These are phyloP conservation scores for Leptinotarsa defecta DNA, from an alignment of 1,140 invertebrate genomes.

Conservation along the genomic window DNA sequence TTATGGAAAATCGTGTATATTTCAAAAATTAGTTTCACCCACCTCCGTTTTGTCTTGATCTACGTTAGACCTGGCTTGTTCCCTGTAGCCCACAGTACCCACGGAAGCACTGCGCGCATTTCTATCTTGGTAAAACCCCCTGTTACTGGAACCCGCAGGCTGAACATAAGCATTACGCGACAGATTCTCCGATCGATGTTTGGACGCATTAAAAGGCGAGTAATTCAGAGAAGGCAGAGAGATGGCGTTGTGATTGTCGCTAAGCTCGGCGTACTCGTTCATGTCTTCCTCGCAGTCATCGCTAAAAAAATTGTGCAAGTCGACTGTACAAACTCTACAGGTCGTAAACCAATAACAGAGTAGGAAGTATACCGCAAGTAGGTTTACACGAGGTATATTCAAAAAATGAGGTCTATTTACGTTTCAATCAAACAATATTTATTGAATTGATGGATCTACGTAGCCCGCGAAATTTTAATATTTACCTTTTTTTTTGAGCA, in stretches of 20 bases:
- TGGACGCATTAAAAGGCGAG: conserved; percentile 26
- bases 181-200: conserved; percentile 7
- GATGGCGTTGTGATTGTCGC: conserved; percentile 35
- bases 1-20: too few relatives aligned
- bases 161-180: background rate
- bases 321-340: too few relatives aligned
- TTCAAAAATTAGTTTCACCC: background rate
- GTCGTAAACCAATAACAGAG: too few relatives aligned
- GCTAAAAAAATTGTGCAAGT: conserved; percentile 36
- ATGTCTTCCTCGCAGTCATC: conserved; percentile 48
- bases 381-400: too few relatives aligned
- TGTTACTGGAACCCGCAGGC: background rate
- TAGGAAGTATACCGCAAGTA: too few relatives aligned
- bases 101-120: conserved; percentile 30
- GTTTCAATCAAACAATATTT: too few relatives aligned
- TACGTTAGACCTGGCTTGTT: conserved; percentile 24
- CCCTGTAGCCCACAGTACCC: conserved; percentile 25
- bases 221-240: conserved; percentile 38
- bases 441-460: too few relatives aligned
- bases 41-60: conserved; percentile 35
- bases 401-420: too few relatives aligned
- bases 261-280: conserved; percentile 50
- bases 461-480: too few relatives aligned
- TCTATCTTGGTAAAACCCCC: conserved; percentile 27
- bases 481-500: too few relatives aligned